phyloP scores from a whole-genome alignment of 2,888 invertebrate genomes.

The Drosophila gaucha region DNA sequence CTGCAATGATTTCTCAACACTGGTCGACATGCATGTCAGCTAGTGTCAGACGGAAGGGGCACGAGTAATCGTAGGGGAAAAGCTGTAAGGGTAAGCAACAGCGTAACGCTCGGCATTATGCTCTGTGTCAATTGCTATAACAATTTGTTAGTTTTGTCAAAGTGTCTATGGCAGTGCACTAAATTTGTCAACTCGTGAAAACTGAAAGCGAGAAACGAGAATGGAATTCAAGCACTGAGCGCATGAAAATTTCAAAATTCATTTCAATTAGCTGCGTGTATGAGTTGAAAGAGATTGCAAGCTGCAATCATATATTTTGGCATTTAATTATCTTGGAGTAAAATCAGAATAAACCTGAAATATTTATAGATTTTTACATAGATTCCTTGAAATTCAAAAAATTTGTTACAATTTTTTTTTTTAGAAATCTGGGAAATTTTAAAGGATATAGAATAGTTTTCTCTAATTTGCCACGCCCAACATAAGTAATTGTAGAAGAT shows the following conservation, averaged over 20 bases:
- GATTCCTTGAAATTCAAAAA: background rate
- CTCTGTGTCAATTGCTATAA: slow-evolving; percentile 65
- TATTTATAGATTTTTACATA: background rate
- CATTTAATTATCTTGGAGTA: slow-evolving; percentile 17
- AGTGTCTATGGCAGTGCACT: slow-evolving; percentile 32
- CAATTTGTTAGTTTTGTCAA: slow-evolving; percentile 73
- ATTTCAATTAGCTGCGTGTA: slow-evolving; percentile 45
- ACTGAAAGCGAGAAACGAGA: slow-evolving; percentile 3
- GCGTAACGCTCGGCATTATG: slow-evolving; percentile 41
- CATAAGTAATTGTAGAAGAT: too few species aligned
- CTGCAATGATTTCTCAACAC: slow-evolving; percentile 70
- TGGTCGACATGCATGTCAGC: slow-evolving; percentile 12
- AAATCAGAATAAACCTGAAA: background rate
- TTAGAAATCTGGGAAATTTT: too few species aligned
- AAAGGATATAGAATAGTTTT: too few species aligned
- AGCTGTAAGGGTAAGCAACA: background rate
- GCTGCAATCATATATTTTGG: background rate
- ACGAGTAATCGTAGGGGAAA: too few species aligned
- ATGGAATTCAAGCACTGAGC: slow-evolving; percentile 5
- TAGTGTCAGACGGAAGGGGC: background rate
- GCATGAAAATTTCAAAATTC: slow-evolving; percentile 33
- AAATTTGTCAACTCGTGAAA: slow-evolving; percentile 39
- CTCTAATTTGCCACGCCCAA: too few species aligned
- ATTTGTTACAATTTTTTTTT: too few species aligned
- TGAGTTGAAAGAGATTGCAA: background rate